Base-by-base conservation (phyloP, 2,797 vertebrate genomes). In the Enteromius anoplus region DNA sequence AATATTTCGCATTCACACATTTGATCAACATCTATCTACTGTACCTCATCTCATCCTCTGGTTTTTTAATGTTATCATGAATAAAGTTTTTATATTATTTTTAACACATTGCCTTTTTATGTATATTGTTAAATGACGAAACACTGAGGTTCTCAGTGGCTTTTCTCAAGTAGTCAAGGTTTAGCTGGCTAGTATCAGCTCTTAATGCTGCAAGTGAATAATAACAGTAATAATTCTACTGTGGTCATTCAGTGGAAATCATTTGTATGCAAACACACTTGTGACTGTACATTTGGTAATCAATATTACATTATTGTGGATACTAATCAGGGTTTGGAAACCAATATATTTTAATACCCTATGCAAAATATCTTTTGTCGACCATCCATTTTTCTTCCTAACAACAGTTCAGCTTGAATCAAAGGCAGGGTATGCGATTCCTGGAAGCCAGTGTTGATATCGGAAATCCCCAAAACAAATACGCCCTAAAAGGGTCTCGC, bases 41-140 rank as follows among this genome's bases (percentile, higher is more conserved):
- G 40, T 47, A 62, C 29, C 32, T 49, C 21, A 64, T 5, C 1
- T 26, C 14, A 64, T n/a, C 49, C 15, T 72, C 0, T 8, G 5
- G 14, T 19, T 14, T 17, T 37, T 51, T 4, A 34, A 34, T 42
- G n/a, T 51, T 37, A 62, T 37, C 5, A 29, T 32, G 0, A 75
- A 60, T 58, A 65, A 64, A 73, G 42, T 40, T 73, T 69, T 81
- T 81, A 51, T 75, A 73, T 73, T 75, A 29, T 81, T 81, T 81
- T 81, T 73, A 65, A 19, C 11, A 9, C 6, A 45, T 23, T 11
- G 26, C 37, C 2, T 45, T 58, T 45, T 9, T n/a, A 11, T 45
- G 12, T 72, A 5, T 81, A 15, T 15, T 60, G 8, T 8, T 79
- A 14, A 51, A 21, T 78, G 77, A 68, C 21, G 47, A 77, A 47